These are phyloP conservation scores for Lycodopsis pacificus DNA, from an alignment of 2,797 vertebrate genomes.

Conservation along the genomic window DNA sequence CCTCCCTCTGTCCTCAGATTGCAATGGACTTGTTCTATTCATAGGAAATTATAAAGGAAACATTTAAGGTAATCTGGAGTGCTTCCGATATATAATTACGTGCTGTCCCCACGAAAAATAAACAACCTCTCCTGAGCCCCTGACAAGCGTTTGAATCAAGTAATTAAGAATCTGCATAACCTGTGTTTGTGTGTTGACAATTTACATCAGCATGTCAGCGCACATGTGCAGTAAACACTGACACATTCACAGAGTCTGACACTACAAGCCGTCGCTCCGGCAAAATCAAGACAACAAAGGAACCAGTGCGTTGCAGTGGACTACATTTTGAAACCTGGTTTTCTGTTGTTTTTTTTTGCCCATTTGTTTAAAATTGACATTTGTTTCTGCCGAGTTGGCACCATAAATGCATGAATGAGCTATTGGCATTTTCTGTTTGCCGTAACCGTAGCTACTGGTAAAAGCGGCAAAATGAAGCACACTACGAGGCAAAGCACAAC, in stretches of 20 bases:
- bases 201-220: too few relatives aligned
- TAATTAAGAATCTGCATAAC: constrained; percentile 3
- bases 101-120: constrained; percentile 26
- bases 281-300: background rate
- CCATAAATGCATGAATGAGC: background rate
- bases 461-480: too few relatives aligned
- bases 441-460: background rate
- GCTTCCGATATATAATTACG: constrained; percentile 37
- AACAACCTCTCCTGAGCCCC: background rate
- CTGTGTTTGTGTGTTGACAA: constrained; percentile 11
- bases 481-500: too few relatives aligned
- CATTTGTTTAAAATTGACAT: background rate
- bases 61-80: constrained; percentile 31
- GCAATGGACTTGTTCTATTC: constrained; percentile 24
- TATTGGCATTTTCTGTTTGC: background rate
- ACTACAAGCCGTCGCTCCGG: background rate
- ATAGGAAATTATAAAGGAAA: constrained; percentile 11
- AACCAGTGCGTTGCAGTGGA: background rate
- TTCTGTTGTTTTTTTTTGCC: too few relatives aligned
- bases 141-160: background rate
- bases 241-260: background rate
- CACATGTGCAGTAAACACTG: background rate
- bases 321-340: background rate
- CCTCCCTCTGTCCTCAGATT: background rate
- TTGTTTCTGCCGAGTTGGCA: background rate